Percentiles rank a stretch among this genome's conserved stretches.
Evolutionary conservation across 2,888 invertebrate species (phyloP).

Genomic region (Pegoplata infirma): DNA sequence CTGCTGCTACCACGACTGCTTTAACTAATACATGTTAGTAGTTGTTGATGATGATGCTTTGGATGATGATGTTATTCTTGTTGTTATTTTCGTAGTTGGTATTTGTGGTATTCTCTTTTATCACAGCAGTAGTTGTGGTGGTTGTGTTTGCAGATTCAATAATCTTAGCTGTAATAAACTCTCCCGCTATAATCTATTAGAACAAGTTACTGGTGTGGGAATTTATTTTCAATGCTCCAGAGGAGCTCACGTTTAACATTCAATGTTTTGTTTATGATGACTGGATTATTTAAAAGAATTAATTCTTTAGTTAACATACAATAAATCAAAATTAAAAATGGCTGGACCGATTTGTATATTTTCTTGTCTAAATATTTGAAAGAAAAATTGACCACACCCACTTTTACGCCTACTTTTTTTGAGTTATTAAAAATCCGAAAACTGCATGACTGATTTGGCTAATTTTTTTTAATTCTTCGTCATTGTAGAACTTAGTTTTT

Average conservation of each 20-base stretch:
- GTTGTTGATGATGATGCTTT: slow-evolving; percentile 13
- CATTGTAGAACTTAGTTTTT: too few species aligned
- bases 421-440: too few species aligned
- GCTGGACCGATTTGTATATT: too few species aligned
- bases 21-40: slow-evolving; percentile 17
- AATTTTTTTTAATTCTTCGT: too few species aligned
- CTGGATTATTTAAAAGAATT: neutral
- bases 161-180: slow-evolving; percentile 39
- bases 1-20: slow-evolving; percentile 13
- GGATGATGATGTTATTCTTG: slow-evolving; percentile 18
- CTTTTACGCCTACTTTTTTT: too few species aligned
- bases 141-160: neutral
- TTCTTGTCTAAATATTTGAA: too few species aligned
- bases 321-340: too few species aligned
- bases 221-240: slow-evolving; percentile 35
- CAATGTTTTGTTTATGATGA: slow-evolving; percentile 18
- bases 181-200: slow-evolving; percentile 42
- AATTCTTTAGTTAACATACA: too few species aligned
- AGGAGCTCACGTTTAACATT: slow-evolving; percentile 33
- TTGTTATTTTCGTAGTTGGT: slow-evolving; percentile 22
- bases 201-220: slow-evolving; percentile 41
- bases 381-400: too few species aligned
- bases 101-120: slow-evolving; percentile 36
- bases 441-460: too few species aligned
- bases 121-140: slow-evolving; percentile 23